Evolutionary conservation across 2,797 vertebrate species (phyloP).

Genomic region (Tachyglossus aculeatus): DNA sequence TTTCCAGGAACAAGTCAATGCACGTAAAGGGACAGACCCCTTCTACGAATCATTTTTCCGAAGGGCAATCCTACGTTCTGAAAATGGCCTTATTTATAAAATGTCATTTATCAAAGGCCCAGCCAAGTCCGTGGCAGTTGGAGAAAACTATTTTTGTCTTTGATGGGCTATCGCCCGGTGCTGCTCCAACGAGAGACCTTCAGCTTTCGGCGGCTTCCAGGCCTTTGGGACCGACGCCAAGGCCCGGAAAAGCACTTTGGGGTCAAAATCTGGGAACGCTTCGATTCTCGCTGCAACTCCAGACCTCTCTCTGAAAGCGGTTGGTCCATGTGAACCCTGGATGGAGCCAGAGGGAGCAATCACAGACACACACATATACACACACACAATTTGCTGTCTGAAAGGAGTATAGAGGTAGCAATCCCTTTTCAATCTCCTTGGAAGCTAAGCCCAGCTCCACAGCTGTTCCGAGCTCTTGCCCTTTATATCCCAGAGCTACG

Average conservation of each 20-base stretch:
- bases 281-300: background rate
- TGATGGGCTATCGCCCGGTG: slow-evolving; percentile 6
- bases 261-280: slow-evolving; percentile 3
- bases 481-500: background rate
- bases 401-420: slow-evolving; percentile 4
- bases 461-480: slow-evolving; percentile 18
- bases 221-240: background rate
- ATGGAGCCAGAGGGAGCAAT: background rate
- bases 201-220: slow-evolving; percentile 5
- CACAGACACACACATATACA: background rate
- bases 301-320: background rate
- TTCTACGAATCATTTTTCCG: slow-evolving; percentile 5
- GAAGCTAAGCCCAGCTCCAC: slow-evolving; percentile 2
- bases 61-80: slow-evolving; percentile 13
- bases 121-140: slow-evolving; percentile 13
- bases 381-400: background rate
- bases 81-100: slow-evolving; percentile 29
- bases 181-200: background rate
- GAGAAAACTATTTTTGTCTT: background rate
- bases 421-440: background rate
- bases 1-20: slow-evolving; percentile 2
- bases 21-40: background rate
- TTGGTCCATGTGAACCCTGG: background rate
- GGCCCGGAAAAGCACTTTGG: background rate
- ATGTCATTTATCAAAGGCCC: background rate